Evolutionary conservation across 2,888 invertebrate genomes (phyloP), one percentile per base, ranked within the genome.

Genomic region (Choristoneura rosaceana): DNA sequence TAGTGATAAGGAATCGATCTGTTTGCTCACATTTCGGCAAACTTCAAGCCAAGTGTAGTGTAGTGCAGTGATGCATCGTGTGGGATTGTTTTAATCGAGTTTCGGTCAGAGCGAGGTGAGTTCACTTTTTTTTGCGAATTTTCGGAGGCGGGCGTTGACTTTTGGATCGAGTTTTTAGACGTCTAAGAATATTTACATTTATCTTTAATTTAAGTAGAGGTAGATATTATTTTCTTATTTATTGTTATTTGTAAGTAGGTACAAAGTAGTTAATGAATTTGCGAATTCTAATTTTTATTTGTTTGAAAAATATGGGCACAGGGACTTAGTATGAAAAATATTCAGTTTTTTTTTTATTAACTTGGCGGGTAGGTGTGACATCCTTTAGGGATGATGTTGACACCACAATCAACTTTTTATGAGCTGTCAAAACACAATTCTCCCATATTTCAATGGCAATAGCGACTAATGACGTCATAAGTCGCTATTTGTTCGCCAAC

Each of bases 81-180:
- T 74, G 79, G 85, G 84, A 82, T 86, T 79, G 82, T 81, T 83
- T 78, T 87, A 90, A 90, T 89, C 87, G 83, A 84, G 84, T 89
- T 90, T 90, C 81, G 82, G 81, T 80, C 79, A 88, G 86, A 90
- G 79, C 80, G 79, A 90, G 93, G 93, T 92, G 84, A 90, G 92
- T 87, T 34, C 50, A 64, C 43, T 59, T 68, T 75, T 77, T 74
- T 80, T 83, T 82, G 74, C 77, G 70, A 74, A 66, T 74, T 78
- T 83, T 84, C 76, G 79, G 65, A 45, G 43, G 71, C 75, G 89
- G 86, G 86, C 88, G 76, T 81, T 88, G 89, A 85, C 89, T 82
- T 81, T 79, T 79, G 10, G 81, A 76, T 82, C 81, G 65, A 55
- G 55, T 64, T 65, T 69, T 62, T 62, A 45, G 25, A 62, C 25